Evolutionary conservation across 1,140 invertebrate species (phyloP).

Genomic region (Vollenhovia emeryi): DNA sequence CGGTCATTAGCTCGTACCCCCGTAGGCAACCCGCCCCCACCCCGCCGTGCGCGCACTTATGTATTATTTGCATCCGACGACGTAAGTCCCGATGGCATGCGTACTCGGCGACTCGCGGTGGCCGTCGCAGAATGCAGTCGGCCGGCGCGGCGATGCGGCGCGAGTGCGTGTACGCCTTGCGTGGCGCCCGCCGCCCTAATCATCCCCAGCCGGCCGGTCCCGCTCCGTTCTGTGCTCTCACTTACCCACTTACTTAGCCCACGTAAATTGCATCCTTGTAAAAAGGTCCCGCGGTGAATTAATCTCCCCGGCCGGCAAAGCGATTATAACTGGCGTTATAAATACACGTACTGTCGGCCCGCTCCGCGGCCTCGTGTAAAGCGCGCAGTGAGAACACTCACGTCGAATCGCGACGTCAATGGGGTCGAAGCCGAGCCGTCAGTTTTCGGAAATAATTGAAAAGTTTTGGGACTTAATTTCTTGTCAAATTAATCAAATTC

Average conservation of each 20-base stretch:
- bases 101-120: constrained; percentile 59
- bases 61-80: constrained; percentile 74
- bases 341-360: constrained; percentile 7
- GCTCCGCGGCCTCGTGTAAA: neutral
- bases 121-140: constrained; percentile 66
- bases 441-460: too few relatives aligned
- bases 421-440: too few relatives aligned
- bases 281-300: constrained; percentile 25
- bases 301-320: constrained; percentile 18
- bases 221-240: constrained; percentile 38
- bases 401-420: too few relatives aligned
- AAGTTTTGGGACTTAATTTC: too few relatives aligned
- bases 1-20: constrained; percentile 71
- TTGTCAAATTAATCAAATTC: too few relatives aligned
- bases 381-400: neutral
- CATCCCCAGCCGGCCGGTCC: constrained; percentile 59
- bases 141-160: constrained; percentile 16
- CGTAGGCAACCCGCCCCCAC: constrained; percentile 64
- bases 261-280: constrained; percentile 46
- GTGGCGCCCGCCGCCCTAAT: constrained; percentile 71
- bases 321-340: constrained; percentile 20
- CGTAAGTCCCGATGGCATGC: constrained; percentile 72
- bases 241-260: constrained; percentile 64
- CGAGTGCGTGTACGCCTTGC: constrained; percentile 67
- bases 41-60: constrained; percentile 58